Conservation (phyloP, 2,113 vertebrate genomes). For the Pyrgilauda ruficollis region DNA sequence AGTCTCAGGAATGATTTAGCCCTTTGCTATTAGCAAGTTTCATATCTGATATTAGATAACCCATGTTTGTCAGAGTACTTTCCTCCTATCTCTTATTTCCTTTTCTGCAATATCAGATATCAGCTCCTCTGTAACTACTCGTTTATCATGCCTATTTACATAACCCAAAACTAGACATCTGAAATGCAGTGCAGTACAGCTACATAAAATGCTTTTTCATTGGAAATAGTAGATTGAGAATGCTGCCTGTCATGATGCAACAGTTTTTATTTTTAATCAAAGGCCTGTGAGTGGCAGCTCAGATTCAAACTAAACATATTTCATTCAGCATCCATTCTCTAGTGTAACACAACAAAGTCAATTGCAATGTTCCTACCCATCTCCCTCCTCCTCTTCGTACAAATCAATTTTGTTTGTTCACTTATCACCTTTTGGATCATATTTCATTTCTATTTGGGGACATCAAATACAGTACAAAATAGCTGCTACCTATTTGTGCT, state of each 20-base stretch:
- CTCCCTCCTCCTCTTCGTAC: neutral
- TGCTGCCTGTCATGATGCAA: neutral
- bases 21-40: neutral
- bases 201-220: neutral
- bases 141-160: neutral
- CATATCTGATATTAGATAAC: neutral
- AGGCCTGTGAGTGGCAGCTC: neutral
- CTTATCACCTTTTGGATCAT: slow-evolving; percentile 40
- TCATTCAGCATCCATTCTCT: slow-evolving; percentile 21
- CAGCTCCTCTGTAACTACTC: neutral
- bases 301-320: slow-evolving; percentile 25
- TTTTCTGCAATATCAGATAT: neutral
- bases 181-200: neutral
- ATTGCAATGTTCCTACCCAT: slow-evolving; percentile 13
- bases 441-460: slow-evolving; percentile 52
- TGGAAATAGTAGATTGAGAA: neutral
- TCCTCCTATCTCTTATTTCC: neutral
- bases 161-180: neutral
- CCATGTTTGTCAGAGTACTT: neutral
- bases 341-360: slow-evolving; percentile 22
- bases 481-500: slow-evolving; percentile 20
- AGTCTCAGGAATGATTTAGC: neutral
- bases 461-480: slow-evolving; percentile 19
- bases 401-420: slow-evolving; percentile 54
- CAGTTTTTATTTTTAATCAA: slow-evolving; percentile 53